phyloP scores from a whole-genome alignment of 2,797 vertebrate genomes.

The Spinus olivaceus region DNA sequence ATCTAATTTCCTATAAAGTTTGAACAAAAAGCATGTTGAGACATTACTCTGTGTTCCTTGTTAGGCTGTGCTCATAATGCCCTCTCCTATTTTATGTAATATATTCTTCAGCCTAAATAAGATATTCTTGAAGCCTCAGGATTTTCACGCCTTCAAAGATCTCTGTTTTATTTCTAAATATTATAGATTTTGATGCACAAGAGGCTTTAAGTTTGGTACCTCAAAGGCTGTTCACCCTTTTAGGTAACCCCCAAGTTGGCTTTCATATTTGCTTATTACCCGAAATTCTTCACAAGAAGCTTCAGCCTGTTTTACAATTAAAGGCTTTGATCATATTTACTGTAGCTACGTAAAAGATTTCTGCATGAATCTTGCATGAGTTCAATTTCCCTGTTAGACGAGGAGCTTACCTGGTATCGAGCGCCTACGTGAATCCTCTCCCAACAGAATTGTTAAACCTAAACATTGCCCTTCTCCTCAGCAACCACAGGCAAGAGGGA shows the following conservation, averaged over 20 bases:
- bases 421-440: not conserved
- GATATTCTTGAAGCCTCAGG: constrained; percentile 42
- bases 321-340: constrained; percentile 62
- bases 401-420: not conserved
- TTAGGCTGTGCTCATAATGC: not conserved
- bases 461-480: not conserved
- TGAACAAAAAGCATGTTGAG: constrained; percentile 40
- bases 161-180: constrained; percentile 57
- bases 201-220: constrained; percentile 43
- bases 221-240: constrained; percentile 56
- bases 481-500: not conserved
- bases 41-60: not conserved
- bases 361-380: constrained; percentile 45
- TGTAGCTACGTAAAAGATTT: constrained; percentile 37
- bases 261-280: constrained; percentile 59
- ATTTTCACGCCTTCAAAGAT: constrained; percentile 41
- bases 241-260: constrained; percentile 46
- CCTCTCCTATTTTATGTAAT: constrained; percentile 30
- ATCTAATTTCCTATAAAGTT: constrained; percentile 30
- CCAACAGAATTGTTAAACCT: not conserved
- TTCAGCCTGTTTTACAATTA: constrained; percentile 59
- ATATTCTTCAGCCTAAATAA: constrained; percentile 40
- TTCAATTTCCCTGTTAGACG: not conserved
- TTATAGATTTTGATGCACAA: constrained; percentile 58
- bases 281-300: constrained; percentile 27